Base-by-base conservation (phyloP, 2,888 invertebrate species). In the Timandra comae region DNA sequence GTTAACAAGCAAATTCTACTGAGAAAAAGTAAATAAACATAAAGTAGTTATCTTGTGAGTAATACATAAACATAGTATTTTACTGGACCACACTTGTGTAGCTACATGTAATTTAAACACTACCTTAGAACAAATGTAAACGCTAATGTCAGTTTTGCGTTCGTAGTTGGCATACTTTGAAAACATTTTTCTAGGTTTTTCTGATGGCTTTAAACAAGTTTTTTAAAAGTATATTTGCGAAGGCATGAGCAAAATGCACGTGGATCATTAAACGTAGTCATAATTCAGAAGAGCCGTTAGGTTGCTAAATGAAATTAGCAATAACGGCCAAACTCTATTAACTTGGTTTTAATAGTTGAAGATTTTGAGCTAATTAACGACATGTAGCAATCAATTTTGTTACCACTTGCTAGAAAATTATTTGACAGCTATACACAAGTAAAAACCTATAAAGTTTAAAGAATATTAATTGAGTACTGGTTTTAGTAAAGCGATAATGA, bases 241-340 rank as follows among this genome's bases (percentile, higher is more conserved):
- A 29, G 29, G 19, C 35, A 30, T 33, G n/a, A 32, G 39, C 35
- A 33, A 41, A 33, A 39, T 24, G 34, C 22, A 24, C 23, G 33
- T 27, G 30, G 21, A 35, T 35, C 23, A 33, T 43, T 34, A 41
- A 19, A n/a, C 33, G 29, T 40, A 34, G 29, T 35, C 32, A 29
- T 35, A 35, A 57, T 48, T 51, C 47, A 46, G 46, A 40, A 41
- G 46, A 42, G 38, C 46, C 44, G 46, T 49, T 46, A 46, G 31
- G 29, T 27, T 42, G 40, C 19, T 21, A 37, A 33, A 34, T 13
- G 25, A 40, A 41, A 48, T 45, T 47, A 33, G 44, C 38, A 39
- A 16, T 42, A 40, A 43, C 35, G 20, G 29, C 23, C 39, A 41
- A 44, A 45, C 38, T 41, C 38, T 30, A 37, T 39, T 42, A 35